These are phyloP conservation scores for Mimas tiliae DNA, from an alignment of 2,888 invertebrate genomes.

Conservation along the genomic window DNA sequence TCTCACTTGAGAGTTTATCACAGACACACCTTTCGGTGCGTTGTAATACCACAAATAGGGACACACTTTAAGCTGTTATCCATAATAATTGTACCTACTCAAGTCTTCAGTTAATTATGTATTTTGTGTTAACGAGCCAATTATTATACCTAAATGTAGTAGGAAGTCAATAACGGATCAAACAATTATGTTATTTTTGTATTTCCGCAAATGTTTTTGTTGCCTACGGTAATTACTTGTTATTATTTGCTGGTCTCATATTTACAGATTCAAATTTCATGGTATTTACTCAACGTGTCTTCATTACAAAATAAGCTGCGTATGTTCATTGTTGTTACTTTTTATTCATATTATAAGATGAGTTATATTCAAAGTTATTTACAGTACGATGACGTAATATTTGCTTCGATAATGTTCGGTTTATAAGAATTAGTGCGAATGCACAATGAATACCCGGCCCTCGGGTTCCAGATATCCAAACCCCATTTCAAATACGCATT, in stretches of 20 bases:
- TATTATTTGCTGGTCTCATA: slow-evolving; percentile 3
- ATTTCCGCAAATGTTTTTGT: slow-evolving; percentile 9
- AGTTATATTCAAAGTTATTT: no score
- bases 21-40: no score
- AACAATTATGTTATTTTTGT: slow-evolving; percentile 39
- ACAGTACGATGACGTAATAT: no score
- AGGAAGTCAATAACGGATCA: slow-evolving; percentile 38
- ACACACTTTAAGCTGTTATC: not conserved
- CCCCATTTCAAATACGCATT: no score
- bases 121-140: slow-evolving; percentile 46
- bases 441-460: no score
- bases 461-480: no score
- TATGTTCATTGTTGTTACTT: not conserved
- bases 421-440: no score
- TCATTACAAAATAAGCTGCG: not conserved
- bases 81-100: not conserved
- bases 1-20: no score
- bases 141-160: slow-evolving; percentile 47
- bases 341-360: not conserved
- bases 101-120: not conserved
- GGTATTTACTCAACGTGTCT: slow-evolving; percentile 6
- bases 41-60: not conserved
- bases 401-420: no score
- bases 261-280: slow-evolving; percentile 10
- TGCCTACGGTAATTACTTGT: slow-evolving; percentile 8